phyloP scores from a whole-genome alignment of 2,113 vertebrate species.

The Enhydra lutris region DNA sequence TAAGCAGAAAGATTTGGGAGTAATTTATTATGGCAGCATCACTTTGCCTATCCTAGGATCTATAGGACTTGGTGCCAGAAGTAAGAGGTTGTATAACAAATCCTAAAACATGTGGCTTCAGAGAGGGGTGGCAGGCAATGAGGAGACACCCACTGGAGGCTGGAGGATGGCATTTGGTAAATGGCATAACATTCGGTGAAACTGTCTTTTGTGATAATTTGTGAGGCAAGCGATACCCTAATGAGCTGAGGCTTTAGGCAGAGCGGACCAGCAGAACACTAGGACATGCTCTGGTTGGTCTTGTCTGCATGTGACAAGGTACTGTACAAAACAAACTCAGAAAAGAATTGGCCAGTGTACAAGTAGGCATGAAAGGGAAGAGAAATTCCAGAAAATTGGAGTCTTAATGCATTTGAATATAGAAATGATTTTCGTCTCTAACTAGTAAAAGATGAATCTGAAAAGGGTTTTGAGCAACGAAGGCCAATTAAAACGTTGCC shows the following conservation, averaged over 20 bases:
- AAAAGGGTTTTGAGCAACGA: neutral
- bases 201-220: neutral
- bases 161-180: neutral
- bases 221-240: neutral
- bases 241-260: neutral
- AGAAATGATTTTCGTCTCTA: neutral
- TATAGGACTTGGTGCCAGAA: neutral
- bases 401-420: neutral
- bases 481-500: neutral
- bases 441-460: neutral
- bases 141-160: neutral
- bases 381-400: neutral
- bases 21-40: neutral
- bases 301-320: neutral
- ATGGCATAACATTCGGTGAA: neutral
- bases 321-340: neutral
- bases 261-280: neutral
- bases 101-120: neutral
- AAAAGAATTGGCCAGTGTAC: neutral
- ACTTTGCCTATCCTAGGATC: neutral
- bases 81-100: no score
- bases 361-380: neutral
- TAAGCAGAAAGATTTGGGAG: neutral
- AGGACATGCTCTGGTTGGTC: neutral
- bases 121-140: neutral